Conservation (phyloP, 2,797 vertebrate species). For the Coregonus ussuriensis region DNA sequence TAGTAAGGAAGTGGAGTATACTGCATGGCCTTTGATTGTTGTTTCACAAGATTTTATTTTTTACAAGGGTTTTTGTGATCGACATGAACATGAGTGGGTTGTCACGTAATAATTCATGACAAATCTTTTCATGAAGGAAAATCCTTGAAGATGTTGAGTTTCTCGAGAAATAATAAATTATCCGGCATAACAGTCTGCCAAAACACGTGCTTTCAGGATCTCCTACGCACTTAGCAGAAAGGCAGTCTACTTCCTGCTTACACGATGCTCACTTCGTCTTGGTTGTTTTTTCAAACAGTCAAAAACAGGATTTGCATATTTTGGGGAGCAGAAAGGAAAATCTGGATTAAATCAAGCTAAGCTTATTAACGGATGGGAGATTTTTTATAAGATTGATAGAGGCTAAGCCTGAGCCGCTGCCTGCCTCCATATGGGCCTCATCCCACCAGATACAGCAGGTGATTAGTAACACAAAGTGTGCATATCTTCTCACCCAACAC, state of each 20-base stretch:
- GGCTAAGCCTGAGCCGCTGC: slow-evolving; percentile 45
- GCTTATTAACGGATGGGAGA: slow-evolving; percentile 60
- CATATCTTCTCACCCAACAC: slow-evolving; percentile 31
- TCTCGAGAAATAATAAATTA: too few species aligned
- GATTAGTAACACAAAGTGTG: slow-evolving; percentile 40
- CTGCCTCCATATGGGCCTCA: slow-evolving; percentile 35
- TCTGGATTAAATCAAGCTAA: slow-evolving; percentile 58
- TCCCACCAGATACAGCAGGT: slow-evolving; percentile 45
- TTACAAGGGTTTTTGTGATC: too few species aligned
- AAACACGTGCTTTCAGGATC: background rate
- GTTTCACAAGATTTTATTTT: too few species aligned
- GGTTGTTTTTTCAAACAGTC: slow-evolving; percentile 44
- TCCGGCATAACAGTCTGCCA: too few species aligned
- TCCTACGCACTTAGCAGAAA: slow-evolving; percentile 20
- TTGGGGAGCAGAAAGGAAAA: slow-evolving; percentile 46
- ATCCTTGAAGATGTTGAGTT: too few species aligned
- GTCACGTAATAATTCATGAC: too few species aligned
- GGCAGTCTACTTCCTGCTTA: slow-evolving; percentile 36
- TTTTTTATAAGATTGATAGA: slow-evolving; percentile 58
- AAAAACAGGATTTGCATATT: slow-evolving; percentile 64
- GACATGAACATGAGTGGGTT: too few species aligned
- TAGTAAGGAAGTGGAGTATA: too few species aligned
- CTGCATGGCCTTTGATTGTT: too few species aligned
- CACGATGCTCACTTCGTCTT: slow-evolving; percentile 41
- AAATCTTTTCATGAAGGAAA: too few species aligned